Conservation (phyloP, 1,140 invertebrate genomes). For the Bradysia coprophila region DNA sequence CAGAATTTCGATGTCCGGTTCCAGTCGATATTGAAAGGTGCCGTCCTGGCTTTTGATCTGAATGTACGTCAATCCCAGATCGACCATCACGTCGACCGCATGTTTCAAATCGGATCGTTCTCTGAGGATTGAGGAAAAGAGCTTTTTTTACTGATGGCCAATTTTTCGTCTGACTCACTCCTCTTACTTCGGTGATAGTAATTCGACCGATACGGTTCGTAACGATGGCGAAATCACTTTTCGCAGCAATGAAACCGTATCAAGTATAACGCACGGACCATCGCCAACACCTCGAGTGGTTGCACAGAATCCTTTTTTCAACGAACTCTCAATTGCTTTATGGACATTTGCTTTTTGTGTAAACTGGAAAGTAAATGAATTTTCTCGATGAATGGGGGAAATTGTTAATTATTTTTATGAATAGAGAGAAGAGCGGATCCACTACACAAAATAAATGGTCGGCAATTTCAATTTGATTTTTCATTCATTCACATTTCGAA, state of each 20-base stretch:
- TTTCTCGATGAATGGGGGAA: too few relatives aligned
- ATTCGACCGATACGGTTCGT: constrained; percentile 46
- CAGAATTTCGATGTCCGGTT: constrained; percentile 43
- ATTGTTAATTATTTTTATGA: too few relatives aligned
- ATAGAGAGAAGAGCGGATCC: too few relatives aligned
- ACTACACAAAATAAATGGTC: too few relatives aligned
- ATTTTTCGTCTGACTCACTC: too few relatives aligned
- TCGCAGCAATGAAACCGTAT: constrained; percentile 53
- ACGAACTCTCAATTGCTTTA: constrained; percentile 34
- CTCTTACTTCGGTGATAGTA: constrained; percentile 11
- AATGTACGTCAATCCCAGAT: constrained; percentile 71
- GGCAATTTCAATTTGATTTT: too few relatives aligned
- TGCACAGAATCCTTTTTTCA: constrained; percentile 43
- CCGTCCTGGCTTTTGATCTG: constrained; percentile 65
- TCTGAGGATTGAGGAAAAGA: constrained; percentile 61
- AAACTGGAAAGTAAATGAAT: constrained; percentile 27
- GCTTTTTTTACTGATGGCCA: too few relatives aligned
- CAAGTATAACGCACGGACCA: constrained; percentile 35
- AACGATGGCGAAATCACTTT: constrained; percentile 58
- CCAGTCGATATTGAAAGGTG: constrained; percentile 58
- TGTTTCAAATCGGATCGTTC: constrained; percentile 53
- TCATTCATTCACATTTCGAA: too few relatives aligned
- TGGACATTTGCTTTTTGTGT: constrained; percentile 31
- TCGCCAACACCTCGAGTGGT: constrained; percentile 35
- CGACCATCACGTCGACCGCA: constrained; percentile 71